These are phyloP conservation scores for Polymixis flavicincta DNA, from an alignment of 2,888 invertebrate species.

Conservation along the genomic window DNA sequence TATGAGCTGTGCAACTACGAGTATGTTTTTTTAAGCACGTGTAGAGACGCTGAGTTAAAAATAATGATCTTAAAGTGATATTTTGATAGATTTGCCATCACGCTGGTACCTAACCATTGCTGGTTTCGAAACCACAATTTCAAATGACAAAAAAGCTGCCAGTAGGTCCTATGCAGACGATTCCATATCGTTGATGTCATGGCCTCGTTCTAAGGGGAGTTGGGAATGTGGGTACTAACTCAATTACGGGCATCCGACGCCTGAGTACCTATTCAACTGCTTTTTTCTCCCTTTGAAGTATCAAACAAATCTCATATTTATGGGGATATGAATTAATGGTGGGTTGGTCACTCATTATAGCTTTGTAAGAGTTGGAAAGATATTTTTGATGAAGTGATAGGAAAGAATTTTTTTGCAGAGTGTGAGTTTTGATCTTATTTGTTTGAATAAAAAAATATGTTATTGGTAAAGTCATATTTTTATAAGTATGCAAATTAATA, in stretches of 20 bases:
- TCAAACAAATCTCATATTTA: constrained; percentile 71
- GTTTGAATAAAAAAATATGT: background rate
- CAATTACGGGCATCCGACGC: constrained; percentile 86
- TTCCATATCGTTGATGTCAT: constrained; percentile 65
- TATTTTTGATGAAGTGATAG: background rate
- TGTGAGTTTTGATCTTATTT: background rate
- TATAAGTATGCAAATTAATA: background rate
- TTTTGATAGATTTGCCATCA: background rate
- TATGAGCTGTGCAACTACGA: too few relatives aligned
- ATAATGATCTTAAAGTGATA: background rate
- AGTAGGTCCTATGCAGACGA: too few relatives aligned
- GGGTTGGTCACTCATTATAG: constrained; percentile 32
- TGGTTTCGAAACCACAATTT: background rate
- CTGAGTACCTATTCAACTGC: constrained; percentile 81
- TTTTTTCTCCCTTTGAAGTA: constrained; percentile 73
- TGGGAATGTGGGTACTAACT: constrained; percentile 83
- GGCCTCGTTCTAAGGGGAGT: constrained; percentile 72
- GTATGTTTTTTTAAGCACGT: background rate
- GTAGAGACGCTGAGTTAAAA: background rate
- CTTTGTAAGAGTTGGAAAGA: constrained; percentile 1
- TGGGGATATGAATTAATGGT: constrained; percentile 33
- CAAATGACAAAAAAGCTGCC: background rate
- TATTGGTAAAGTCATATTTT: background rate
- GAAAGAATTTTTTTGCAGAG: background rate
- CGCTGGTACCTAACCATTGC: background rate